These are phyloP conservation scores for Watsonalla binaria DNA, from an alignment of 2,888 invertebrate genomes.

Conservation along the genomic window DNA sequence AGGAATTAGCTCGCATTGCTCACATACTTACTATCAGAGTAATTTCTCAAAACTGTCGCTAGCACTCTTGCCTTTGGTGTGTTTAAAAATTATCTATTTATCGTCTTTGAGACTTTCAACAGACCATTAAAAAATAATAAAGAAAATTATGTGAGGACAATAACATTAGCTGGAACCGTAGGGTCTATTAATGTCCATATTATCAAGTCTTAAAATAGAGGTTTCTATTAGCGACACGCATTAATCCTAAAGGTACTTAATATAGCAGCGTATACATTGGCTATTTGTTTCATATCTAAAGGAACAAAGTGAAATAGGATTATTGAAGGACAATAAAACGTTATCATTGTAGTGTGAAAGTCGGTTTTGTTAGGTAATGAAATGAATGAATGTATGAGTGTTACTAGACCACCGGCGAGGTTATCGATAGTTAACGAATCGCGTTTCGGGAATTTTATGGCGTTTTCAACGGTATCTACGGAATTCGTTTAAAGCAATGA, in stretches of 20 bases:
- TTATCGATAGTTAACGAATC: conserved; percentile 16
- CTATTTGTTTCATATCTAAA: conserved; percentile 46
- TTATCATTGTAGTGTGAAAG: conserved; percentile 43
- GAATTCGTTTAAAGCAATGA: conserved; percentile 31
- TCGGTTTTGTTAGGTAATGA: conserved; percentile 43
- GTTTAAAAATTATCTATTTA: too few relatives aligned
- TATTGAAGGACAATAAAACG: conserved; percentile 48
- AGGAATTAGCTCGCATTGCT: too few relatives aligned
- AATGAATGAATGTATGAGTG: conserved; percentile 43
- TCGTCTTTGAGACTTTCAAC: too few relatives aligned
- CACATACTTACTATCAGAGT: too few relatives aligned
- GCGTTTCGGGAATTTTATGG: conserved; percentile 46
- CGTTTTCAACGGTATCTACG: conserved; percentile 38
- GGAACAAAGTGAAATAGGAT: conserved; percentile 43
- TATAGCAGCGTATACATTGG: conserved; percentile 22
- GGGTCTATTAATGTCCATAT: too few relatives aligned
- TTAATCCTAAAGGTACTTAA: background rate
- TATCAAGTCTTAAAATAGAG: background rate
- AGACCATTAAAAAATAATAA: too few relatives aligned
- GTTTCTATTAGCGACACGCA: too few relatives aligned
- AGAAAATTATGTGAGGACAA: too few relatives aligned
- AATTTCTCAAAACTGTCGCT: too few relatives aligned
- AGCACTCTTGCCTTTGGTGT: too few relatives aligned
- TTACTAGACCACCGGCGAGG: conserved; percentile 56
- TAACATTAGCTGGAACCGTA: too few relatives aligned